Base-by-base conservation (phyloP, 2,113 vertebrate species). In the Microtus pennsylvanicus region DNA sequence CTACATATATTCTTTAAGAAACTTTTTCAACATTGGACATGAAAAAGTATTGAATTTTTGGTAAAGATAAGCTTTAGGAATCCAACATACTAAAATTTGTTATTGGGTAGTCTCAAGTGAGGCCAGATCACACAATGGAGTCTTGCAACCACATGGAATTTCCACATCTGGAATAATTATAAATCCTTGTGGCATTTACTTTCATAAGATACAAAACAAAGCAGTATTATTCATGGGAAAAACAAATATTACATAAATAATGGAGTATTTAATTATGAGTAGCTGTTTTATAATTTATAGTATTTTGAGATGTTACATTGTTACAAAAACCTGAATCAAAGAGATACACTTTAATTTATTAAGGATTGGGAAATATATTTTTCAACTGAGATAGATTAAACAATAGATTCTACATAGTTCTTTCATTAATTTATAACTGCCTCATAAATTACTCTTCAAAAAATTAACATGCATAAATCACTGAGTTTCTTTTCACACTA, bases 101-200 rank as follows among this genome's bases (percentile, higher is more conserved):
- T 81, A 45, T 52, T 77, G 63, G 35, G 52, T 95, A 82, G 61
- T 94, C 87, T 93, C 89, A 69, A 96, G 33, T 88, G 85, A 95
- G 50, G 28, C 85, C 45, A 75, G 28, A 72, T 30, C 86, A 89
- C 47, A 94, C 26, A 92, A 89, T 0, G 3, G 3, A 55, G 13
- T 26, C 35, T 74, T 77, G 52, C 74, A 86, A 88, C 58, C 33
- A 87, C 16, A 94, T 14, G 7, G 9, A 86, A 76, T 7, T 75
- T 75, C 45, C 35, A 85, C 45, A 87, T 63, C 11, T 85, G 5
- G 55, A 93, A 93, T 91, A 50, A 77, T 69, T 83, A 69, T 47
- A 95, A 77, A 58, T 58, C 3, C 50, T 19, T 75, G 26, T 4
- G 55, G 13, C 75, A 50, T 47, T 87, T 74, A 92, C 92, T 42